Percentiles rank a stretch among this genome's conserved stretches.
phyloP scores from a whole-genome alignment of 2,113 vertebrate species.

The Mugil cephalus region DNA sequence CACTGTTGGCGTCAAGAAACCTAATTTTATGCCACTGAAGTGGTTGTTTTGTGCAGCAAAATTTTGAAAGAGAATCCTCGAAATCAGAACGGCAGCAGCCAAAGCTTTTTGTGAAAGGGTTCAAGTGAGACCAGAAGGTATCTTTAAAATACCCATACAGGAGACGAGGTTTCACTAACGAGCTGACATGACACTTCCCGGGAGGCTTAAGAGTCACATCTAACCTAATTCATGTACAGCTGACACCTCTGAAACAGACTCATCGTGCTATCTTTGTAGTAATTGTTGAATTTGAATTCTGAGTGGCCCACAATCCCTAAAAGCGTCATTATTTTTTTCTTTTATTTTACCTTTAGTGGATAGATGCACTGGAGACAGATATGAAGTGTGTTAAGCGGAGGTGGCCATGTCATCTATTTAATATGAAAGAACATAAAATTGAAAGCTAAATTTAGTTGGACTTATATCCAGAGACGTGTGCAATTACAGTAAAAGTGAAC shows the following conservation, averaged over 20 bases:
- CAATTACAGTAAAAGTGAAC: too few relatives aligned
- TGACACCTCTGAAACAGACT: neutral
- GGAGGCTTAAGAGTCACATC: constrained; percentile 3
- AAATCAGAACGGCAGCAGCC: neutral
- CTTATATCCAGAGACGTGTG: too few relatives aligned
- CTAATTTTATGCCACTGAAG: neutral
- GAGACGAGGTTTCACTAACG: constrained; percentile 25
- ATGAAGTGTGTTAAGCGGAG: too few relatives aligned
- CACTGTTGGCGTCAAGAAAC: neutral
- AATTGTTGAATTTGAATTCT: too few relatives aligned
- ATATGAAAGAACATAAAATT: too few relatives aligned
- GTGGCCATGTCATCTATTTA: too few relatives aligned
- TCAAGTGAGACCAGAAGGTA: neutral
- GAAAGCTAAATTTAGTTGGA: too few relatives aligned
- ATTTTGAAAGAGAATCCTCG: neutral
- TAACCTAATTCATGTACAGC: neutral
- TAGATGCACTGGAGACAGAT: too few relatives aligned
- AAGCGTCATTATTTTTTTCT: too few relatives aligned
- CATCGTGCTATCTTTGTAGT: too few relatives aligned
- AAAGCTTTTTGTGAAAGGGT: neutral
- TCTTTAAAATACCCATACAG: neutral
- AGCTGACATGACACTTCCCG: constrained; percentile 6
- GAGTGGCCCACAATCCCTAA: too few relatives aligned
- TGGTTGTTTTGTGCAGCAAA: neutral
- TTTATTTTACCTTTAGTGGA: too few relatives aligned